phyloP scores from a whole-genome alignment of 2,888 invertebrate genomes.

The Drosophila algonquin region DNA sequence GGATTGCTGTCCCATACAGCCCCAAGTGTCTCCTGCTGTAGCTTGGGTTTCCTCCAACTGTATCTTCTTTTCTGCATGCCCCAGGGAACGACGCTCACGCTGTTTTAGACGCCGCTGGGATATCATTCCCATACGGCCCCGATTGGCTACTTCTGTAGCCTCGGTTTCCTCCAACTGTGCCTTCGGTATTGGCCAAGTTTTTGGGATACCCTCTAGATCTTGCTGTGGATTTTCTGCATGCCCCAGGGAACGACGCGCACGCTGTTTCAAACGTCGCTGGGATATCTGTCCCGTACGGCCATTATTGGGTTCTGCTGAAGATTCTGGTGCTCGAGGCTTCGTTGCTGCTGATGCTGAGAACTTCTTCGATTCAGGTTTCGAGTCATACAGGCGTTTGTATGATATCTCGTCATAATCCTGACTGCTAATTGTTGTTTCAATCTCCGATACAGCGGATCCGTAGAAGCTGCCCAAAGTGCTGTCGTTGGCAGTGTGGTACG shows the following conservation, averaged over 20 bases:
- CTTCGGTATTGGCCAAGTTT: too few species aligned
- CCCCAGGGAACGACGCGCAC: not conserved
- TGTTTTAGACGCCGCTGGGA: not conserved
- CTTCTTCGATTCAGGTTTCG: not conserved
- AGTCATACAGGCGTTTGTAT: constrained; percentile 12
- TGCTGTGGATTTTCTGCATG: not conserved
- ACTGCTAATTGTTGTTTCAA: not conserved
- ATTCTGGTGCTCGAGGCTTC: not conserved
- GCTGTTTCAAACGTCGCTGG: not conserved
- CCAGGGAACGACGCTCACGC: not conserved
- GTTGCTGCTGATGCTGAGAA: not conserved
- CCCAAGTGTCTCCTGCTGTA: too few species aligned
- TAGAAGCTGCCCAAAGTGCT: not conserved
- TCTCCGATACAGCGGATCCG: not conserved
- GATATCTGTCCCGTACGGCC: not conserved
- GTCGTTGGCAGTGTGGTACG: not conserved
- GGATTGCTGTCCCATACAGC: not conserved
- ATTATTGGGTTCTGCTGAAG: not conserved
- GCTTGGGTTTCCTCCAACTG: too few species aligned
- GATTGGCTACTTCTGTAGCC: not conserved
- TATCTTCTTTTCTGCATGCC: not conserved
- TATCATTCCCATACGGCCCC: not conserved
- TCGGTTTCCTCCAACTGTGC: too few species aligned
- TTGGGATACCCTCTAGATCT: too few species aligned
- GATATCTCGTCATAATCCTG: not conserved